phyloP scores from a whole-genome alignment of 1,140 invertebrate species.

The Nephotettix cincticeps region DNA sequence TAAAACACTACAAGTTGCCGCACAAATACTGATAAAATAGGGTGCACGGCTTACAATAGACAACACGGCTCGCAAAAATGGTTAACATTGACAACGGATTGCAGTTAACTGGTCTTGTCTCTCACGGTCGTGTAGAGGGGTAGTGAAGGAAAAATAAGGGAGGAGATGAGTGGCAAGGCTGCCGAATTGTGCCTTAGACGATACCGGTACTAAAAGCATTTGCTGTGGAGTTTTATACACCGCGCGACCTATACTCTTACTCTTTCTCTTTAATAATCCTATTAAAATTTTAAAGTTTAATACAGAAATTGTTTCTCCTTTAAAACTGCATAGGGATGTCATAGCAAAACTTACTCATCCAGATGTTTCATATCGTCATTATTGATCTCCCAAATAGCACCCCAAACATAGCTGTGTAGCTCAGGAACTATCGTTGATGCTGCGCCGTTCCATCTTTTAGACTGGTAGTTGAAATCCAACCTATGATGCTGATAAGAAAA shows the following conservation, averaged over 20 bases:
- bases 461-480: slow-evolving; percentile 67
- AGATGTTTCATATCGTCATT: slow-evolving; percentile 60
- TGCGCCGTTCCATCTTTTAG: slow-evolving; percentile 69
- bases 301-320: neutral
- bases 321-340: neutral
- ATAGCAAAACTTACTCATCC: slow-evolving; percentile 56
- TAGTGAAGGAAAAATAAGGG: no score
- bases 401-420: slow-evolving; percentile 62
- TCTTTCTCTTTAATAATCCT: neutral
- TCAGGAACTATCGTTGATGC: slow-evolving; percentile 72
- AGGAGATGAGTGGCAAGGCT: neutral
- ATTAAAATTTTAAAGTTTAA: neutral
- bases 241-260: neutral
- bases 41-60: no score
- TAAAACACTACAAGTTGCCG: no score
- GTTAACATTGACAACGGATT: no score
- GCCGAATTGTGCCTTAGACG: no score
- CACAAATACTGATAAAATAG: neutral
- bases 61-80: no score
- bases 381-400: slow-evolving; percentile 75
- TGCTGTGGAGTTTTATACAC: no score
- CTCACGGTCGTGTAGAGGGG: no score
- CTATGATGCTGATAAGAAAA: slow-evolving; percentile 71
- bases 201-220: no score
- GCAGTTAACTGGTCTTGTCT: no score